Conservation (phyloP, 2,888 invertebrate genomes). For the Polia nebulosa region DNA sequence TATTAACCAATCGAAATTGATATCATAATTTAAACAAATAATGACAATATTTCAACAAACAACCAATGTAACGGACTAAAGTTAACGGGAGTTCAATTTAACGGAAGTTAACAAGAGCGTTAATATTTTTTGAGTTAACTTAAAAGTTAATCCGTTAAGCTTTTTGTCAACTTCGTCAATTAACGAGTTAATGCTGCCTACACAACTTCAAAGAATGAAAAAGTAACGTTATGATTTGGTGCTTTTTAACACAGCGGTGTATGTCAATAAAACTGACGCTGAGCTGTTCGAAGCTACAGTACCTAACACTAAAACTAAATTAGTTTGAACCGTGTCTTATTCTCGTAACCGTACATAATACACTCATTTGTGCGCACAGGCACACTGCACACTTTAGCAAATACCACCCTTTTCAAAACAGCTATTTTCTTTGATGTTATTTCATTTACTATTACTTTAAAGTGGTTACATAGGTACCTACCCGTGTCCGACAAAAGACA, state of each 20-base stretch:
- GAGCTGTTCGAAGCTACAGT: slow-evolving; percentile 28
- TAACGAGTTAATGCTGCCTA: no score
- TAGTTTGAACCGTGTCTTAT: slow-evolving; percentile 68
- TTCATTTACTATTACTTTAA: slow-evolving; percentile 69
- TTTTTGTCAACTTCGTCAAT: no score
- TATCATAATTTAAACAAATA: no score
- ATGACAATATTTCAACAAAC: no score
- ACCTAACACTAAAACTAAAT: slow-evolving; percentile 60
- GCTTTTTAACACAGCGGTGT: slow-evolving; percentile 32
- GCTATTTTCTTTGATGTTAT: slow-evolving; percentile 70
- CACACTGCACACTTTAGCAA: slow-evolving; percentile 72
- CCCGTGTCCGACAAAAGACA: slow-evolving; percentile 70
- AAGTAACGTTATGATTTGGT: slow-evolving; percentile 10
- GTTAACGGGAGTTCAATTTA: no score
- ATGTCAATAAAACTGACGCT: slow-evolving; percentile 42
- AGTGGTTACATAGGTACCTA: slow-evolving; percentile 66
- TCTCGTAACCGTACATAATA: slow-evolving; percentile 60
- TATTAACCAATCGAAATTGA: no score
- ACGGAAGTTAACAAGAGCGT: no score
- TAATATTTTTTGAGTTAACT: no score
- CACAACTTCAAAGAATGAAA: slow-evolving; percentile 14
- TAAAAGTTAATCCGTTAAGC: no score
- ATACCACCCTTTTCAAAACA: slow-evolving; percentile 75
- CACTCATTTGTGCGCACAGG: slow-evolving; percentile 65
- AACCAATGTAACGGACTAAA: no score